Evolutionary conservation across 2,797 vertebrate genomes (phyloP).

Genomic region (Cygnus olor): DNA sequence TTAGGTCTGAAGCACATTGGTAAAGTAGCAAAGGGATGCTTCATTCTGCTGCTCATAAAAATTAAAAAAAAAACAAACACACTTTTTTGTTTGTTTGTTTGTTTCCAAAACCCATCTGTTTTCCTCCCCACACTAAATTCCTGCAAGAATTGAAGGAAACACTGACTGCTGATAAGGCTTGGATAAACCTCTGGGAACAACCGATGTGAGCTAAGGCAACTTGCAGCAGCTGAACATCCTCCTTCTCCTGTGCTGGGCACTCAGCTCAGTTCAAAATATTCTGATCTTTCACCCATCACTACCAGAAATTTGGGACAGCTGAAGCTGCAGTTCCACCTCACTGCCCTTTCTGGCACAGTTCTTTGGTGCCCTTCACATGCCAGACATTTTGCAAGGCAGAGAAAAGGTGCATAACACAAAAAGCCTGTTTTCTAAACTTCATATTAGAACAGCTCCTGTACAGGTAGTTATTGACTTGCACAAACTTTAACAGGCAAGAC

Average conservation of each 20-base stretch:
- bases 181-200: not conserved
- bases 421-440: not conserved
- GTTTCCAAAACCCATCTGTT: not conserved
- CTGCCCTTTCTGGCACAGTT: not conserved
- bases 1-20: not conserved
- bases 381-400: not conserved
- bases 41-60: not conserved
- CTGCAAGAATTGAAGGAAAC: not conserved
- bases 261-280: not conserved
- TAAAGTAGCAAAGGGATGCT: not conserved
- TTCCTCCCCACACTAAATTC: not conserved
- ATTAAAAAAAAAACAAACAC: too few species aligned
- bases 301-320: not conserved
- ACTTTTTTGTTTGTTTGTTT: too few species aligned
- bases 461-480: fast-evolving
- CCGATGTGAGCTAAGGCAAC: not conserved
- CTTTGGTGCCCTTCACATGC: not conserved
- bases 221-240: not conserved
- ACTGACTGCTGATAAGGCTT: not conserved
- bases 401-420: not conserved
- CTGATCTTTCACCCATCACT: not conserved
- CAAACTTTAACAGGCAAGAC: not conserved
- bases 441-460: not conserved
- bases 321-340: not conserved
- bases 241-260: not conserved